Evolutionary conservation across 2,797 vertebrate species (phyloP), one percentile per base, ranked within the genome.

Genomic region (Catamblyrhynchus diadema): DNA sequence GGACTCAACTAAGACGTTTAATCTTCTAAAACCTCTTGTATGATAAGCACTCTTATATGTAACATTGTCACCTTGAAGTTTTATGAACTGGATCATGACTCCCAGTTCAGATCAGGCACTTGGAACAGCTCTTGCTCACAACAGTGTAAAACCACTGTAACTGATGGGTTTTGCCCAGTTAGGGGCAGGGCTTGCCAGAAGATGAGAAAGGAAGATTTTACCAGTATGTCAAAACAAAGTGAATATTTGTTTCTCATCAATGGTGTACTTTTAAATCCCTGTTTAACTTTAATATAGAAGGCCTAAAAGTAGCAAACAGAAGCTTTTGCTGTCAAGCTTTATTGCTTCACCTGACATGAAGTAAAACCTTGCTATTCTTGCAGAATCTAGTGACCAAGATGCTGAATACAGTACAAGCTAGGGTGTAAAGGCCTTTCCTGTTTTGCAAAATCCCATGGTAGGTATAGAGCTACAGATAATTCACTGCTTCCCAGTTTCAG

Each of bases 1-100:
- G n/a, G 28, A 66, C 15, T 59, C 45, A 30, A 13, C 24, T 39
- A 57, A 65, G 25, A 71, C 0, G 0, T 32, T 41, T 33, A n/a
- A 66, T 79, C 45, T 74, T 32, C 37, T 37, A 19, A 53, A 90
- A 59, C 3, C 25, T 69, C 37, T 13, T 14, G 5, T 37, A 65
- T 2, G 7, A 83, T 35, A 65, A 59, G 16, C 50, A 61, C 39
- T 85, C 51, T 61, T 41, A 59, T 20, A 22, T 0, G 1, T 44
- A 69, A 75, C 5, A 48, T 19, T 14, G 23, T 56, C 56, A 65
- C 15, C 6, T 20, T 64, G 6, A 51, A 37, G 19, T 66, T 85
- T 41, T 54, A 81, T 35, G 11, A 75, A 41, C 12, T 8, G n/a
- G 27, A 65, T 57, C 54, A 32, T 1, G 7, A 59, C 23, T 45